A percentile compares a stretch with the other conserved stretches of the same genome.
Conservation (phyloP, 2,888 invertebrate species). For the Eurois occulta region DNA sequence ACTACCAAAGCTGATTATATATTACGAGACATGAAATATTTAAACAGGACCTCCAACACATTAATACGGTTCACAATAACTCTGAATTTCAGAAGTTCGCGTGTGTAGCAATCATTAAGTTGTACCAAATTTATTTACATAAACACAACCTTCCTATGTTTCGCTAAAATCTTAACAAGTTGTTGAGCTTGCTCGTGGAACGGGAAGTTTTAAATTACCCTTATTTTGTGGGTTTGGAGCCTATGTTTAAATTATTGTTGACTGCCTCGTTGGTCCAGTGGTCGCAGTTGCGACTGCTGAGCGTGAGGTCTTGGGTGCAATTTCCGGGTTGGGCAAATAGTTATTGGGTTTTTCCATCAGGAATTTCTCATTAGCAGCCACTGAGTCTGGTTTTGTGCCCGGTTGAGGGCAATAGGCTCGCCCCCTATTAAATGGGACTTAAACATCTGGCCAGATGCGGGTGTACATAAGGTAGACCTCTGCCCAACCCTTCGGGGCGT, state of each 20-base stretch:
- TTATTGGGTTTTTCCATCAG: too few relatives aligned
- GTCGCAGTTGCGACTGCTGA: too few relatives aligned
- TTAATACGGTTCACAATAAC: conserved; percentile 31
- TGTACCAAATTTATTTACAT: conserved; percentile 75
- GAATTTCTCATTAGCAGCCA: too few relatives aligned
- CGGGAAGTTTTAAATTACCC: conserved; percentile 50
- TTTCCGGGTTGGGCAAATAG: too few relatives aligned
- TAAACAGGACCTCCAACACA: conserved; percentile 28
- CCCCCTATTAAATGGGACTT: too few relatives aligned
- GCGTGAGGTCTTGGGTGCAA: too few relatives aligned
- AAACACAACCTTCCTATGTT: conserved; percentile 68
- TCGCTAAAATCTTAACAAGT: conserved; percentile 71
- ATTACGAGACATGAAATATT: conserved; percentile 40
- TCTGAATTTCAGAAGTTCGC: conserved; percentile 64
- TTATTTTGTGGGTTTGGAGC: conserved; percentile 12
- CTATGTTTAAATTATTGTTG: conserved; percentile 29
- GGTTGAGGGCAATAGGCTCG: too few relatives aligned
- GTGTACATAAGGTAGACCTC: too few relatives aligned
- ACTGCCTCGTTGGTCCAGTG: background rate
- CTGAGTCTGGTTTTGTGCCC: too few relatives aligned
- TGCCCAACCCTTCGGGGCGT: too few relatives aligned
- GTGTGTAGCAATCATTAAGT: conserved; percentile 72
- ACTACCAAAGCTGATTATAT: conserved; percentile 8
- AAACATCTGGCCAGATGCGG: too few relatives aligned
- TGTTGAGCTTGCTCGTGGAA: conserved; percentile 67